These are phyloP conservation scores for Myripristis jacobus DNA, from an alignment of 2,797 vertebrate species.

Conservation along the genomic window DNA sequence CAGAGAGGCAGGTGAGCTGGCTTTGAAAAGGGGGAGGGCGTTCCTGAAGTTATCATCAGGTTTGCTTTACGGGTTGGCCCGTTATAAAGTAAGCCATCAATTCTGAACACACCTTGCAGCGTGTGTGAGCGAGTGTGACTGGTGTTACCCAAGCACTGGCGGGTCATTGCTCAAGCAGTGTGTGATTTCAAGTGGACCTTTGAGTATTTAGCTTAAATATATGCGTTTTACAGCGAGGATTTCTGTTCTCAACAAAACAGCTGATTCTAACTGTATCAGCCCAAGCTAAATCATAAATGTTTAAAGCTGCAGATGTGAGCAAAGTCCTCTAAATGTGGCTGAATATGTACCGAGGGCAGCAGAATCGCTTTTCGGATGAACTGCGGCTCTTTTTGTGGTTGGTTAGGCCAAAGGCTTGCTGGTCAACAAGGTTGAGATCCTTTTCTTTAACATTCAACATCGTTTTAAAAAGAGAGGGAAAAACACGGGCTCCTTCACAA, in stretches of 20 bases:
- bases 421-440: constrained; percentile 45
- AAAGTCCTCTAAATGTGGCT: constrained; percentile 15
- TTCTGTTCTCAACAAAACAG: background rate
- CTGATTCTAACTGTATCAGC: background rate
- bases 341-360: constrained; percentile 7
- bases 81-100: constrained; percentile 61
- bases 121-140: constrained; percentile 47
- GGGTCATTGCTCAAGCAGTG: background rate
- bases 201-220: constrained; percentile 9
- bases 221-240: background rate
- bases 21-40: constrained; percentile 32
- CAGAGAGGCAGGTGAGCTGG: constrained; percentile 38
- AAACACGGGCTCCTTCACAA: constrained; percentile 21
- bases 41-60: constrained; percentile 45
- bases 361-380: constrained; percentile 18
- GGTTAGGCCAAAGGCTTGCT: constrained; percentile 18
- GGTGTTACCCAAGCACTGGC: constrained; percentile 28
- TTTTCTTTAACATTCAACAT: constrained; percentile 26
- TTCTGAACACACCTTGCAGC: constrained; percentile 48
- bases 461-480: constrained; percentile 15
- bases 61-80: constrained; percentile 67
- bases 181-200: constrained; percentile 34
- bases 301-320: constrained; percentile 16
- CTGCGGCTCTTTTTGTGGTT: constrained; percentile 21
- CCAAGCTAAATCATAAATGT: constrained; percentile 20